A percentile compares a stretch with the other conserved stretches of the same genome.
phyloP scores from a whole-genome alignment of 2,113 vertebrate species.

The Psittacus erithacus region DNA sequence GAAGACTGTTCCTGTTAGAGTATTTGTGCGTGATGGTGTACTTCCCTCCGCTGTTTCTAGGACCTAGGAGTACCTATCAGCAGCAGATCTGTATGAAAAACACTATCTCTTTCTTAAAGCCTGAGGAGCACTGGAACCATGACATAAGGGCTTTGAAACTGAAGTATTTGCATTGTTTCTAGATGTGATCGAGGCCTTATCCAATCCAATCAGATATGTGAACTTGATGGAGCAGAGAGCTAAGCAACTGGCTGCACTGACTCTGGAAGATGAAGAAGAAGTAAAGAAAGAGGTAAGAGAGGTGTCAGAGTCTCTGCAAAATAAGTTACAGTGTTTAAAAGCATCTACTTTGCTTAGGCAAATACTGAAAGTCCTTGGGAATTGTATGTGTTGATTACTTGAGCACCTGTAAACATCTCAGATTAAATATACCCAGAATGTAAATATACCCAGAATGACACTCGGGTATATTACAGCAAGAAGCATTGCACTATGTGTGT shows the following conservation, averaged over 20 bases:
- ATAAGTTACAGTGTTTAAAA: neutral
- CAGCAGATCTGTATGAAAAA: neutral
- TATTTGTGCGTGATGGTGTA: neutral
- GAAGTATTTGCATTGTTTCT: constrained; percentile 6
- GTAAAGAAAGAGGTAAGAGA: constrained; percentile 88
- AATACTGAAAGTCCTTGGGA: neutral
- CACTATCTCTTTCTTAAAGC: neutral
- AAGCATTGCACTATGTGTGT: neutral
- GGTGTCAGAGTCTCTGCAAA: neutral
- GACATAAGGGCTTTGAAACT: neutral
- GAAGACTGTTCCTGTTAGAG: neutral
- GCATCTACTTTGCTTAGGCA: neutral
- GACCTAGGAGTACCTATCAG: neutral
- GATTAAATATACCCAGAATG: neutral
- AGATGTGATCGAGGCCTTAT: constrained; percentile 98
- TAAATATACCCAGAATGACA: no score
- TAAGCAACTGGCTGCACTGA: constrained; percentile 92
- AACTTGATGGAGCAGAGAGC: constrained; percentile 98
- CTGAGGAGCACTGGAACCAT: neutral
- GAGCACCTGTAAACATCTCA: neutral
- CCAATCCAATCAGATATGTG: constrained; percentile 96
- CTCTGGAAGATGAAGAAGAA: constrained; percentile 94
- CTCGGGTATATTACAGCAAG: no score
- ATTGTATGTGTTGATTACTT: neutral
- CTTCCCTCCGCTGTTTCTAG: neutral